Evolutionary conservation across 2,113 vertebrate genomes (phyloP).

Genomic region (Myiozetetes cayanensis): DNA sequence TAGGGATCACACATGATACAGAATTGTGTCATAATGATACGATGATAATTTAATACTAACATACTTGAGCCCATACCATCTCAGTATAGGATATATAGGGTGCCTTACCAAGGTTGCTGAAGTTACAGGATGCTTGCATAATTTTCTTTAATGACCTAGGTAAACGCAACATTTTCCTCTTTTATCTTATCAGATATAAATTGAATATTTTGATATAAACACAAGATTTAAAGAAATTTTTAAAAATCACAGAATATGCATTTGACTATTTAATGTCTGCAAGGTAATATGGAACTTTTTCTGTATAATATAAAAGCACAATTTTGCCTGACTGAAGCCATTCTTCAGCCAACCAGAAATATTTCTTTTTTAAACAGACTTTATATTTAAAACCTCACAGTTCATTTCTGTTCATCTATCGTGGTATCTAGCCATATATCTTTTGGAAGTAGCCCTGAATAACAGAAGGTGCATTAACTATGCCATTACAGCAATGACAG

Average conservation of each 20-base stretch:
- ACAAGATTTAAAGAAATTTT: neutral
- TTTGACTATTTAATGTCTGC: neutral
- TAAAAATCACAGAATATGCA: neutral
- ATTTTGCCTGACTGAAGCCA: neutral
- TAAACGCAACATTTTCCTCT: neutral
- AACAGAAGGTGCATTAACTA: slow-evolving; percentile 2
- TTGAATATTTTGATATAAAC: neutral
- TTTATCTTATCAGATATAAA: neutral
- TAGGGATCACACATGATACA: neutral
- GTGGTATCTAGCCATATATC: neutral
- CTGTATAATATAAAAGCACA: neutral
- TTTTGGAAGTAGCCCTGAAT: slow-evolving; percentile 8
- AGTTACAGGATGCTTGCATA: neutral
- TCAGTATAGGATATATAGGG: neutral
- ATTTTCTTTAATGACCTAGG: neutral
- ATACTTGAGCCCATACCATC: neutral
- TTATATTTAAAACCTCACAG: slow-evolving; percentile 30
- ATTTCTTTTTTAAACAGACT: neutral
- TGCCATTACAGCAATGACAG: neutral
- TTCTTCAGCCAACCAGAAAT: neutral
- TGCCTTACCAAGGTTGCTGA: neutral
- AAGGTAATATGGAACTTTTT: neutral
- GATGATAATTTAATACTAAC: neutral
- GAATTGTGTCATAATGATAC: neutral
- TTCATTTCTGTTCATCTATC: neutral